Conservation (phyloP, 2,797 vertebrate species). For the Enteromius radiatus region DNA sequence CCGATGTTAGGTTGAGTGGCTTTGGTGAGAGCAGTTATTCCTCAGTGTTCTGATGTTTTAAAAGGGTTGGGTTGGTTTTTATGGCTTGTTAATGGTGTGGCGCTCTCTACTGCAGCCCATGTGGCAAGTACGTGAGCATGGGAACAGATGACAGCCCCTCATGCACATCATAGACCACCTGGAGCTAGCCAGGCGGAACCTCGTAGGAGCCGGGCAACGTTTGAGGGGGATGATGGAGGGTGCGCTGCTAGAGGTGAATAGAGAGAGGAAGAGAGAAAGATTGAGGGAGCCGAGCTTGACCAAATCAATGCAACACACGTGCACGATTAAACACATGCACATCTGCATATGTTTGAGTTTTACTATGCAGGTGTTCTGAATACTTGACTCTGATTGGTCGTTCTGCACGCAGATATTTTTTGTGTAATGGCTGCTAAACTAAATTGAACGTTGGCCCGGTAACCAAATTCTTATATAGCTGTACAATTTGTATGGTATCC, state of each 20-base stretch:
- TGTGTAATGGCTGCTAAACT: neutral
- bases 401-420: neutral
- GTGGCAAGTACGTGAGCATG: conserved; percentile 69
- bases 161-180: conserved; percentile 78
- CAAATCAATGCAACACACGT: conserved; percentile 34
- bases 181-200: conserved; percentile 80
- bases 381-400: neutral
- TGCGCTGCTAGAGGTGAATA: conserved; percentile 65
- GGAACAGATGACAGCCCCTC: conserved; percentile 76
- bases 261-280: conserved; percentile 51
- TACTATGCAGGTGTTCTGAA: conserved; percentile 13
- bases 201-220: conserved; percentile 65
- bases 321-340: neutral
- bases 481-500: neutral
- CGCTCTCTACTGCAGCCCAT: conserved; percentile 58
- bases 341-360: neutral
- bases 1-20: conserved; percentile 48
- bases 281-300: conserved; percentile 46
- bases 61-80: conserved; percentile 52
- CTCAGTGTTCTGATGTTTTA: conserved; percentile 43
- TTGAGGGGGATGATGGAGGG: conserved; percentile 51
- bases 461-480: neutral
- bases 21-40: conserved; percentile 45
- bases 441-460: neutral
- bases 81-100: conserved; percentile 58